Evolutionary conservation across 2,888 invertebrate genomes (phyloP).

Genomic region (Aquatica leii): DNA sequence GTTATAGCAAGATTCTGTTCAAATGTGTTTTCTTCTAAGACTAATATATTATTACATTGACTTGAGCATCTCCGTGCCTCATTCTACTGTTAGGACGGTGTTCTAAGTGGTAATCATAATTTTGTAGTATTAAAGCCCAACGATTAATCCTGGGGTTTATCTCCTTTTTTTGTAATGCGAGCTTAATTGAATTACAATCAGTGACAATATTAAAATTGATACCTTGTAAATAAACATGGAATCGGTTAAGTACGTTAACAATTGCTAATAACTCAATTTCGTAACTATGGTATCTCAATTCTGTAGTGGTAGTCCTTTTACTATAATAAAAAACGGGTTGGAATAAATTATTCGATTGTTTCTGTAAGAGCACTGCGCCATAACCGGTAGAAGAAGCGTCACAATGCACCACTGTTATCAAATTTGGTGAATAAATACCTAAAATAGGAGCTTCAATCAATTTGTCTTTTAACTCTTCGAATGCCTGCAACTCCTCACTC

Average conservation of each 20-base stretch:
- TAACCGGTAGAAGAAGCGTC: constrained; percentile 48
- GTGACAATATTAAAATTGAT: constrained; percentile 47
- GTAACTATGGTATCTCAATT: constrained; percentile 49
- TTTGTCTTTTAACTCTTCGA: constrained; percentile 4
- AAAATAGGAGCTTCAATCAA: constrained; percentile 43
- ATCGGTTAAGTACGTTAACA: constrained; percentile 45
- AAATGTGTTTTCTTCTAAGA: not conserved
- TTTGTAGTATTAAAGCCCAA: constrained; percentile 21
- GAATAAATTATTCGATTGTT: constrained; percentile 40
- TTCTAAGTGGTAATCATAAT: constrained; percentile 21
- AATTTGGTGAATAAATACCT: constrained; percentile 46
- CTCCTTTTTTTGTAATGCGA: constrained; percentile 45
- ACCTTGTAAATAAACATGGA: constrained; percentile 45
- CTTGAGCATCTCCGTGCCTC: constrained; percentile 48
- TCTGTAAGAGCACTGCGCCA: constrained; percentile 49
- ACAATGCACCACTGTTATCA: constrained; percentile 52
- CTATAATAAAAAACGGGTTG: constrained; percentile 49
- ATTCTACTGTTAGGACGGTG: constrained; percentile 34
- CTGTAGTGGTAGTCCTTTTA: constrained; percentile 45
- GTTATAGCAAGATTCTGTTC: too few relatives aligned
- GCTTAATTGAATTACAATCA: constrained; percentile 43
- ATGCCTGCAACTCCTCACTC: not conserved
- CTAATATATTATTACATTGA: not conserved
- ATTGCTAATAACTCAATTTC: constrained; percentile 47
- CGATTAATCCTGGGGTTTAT: constrained; percentile 43